These are phyloP conservation scores for Macquaria ambigua DNA, from an alignment of 2,113 vertebrate genomes.

Conservation along the genomic window DNA sequence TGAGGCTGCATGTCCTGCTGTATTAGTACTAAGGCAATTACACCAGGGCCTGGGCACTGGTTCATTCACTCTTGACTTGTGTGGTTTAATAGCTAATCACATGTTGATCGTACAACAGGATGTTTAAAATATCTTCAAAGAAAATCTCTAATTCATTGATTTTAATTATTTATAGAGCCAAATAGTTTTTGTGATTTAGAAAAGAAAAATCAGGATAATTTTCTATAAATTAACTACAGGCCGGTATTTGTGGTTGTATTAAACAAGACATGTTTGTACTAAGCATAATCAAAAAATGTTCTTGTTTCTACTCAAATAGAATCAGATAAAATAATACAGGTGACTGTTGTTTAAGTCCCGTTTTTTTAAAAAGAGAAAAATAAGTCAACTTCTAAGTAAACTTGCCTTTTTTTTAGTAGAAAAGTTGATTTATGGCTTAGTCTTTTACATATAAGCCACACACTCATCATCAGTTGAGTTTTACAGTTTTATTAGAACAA, in stretches of 20 bases:
- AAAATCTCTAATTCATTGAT: not conserved
- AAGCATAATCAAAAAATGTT: not conserved
- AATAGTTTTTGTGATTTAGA: not conserved
- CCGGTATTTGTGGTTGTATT: not conserved
- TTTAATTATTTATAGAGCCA: not conserved
- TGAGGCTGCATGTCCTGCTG: not conserved
- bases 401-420: not conserved
- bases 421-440: not conserved
- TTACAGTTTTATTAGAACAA: constrained; percentile 92
- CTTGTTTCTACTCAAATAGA: not conserved
- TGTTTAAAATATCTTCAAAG: not conserved
- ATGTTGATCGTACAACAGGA: not conserved
- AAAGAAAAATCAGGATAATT: not conserved
- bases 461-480: constrained; percentile 40
- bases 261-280: not conserved
- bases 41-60: not conserved
- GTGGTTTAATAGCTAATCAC: not conserved
- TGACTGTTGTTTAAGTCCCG: not conserved
- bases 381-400: not conserved
- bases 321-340: not conserved
- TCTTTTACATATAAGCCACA: constrained; percentile 34
- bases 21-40: constrained; percentile 29
- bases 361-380: not conserved
- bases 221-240: not conserved
- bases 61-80: constrained; percentile 30